Evolutionary conservation across 2,888 invertebrate genomes (phyloP).

Genomic region (Ophonus ardosiacus): DNA sequence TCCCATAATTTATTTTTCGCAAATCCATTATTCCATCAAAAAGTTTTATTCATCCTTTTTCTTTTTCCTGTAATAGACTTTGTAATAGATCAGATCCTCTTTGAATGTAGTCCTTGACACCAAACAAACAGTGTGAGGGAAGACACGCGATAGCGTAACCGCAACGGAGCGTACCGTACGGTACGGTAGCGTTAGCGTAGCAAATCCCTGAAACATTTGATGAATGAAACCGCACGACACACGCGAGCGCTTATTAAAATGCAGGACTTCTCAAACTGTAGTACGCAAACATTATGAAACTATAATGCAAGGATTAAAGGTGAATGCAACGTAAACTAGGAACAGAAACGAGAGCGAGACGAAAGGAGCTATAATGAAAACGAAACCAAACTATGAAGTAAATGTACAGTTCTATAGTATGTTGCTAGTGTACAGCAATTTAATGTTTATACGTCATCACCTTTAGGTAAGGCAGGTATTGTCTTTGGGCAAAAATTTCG

Average conservation of each 20-base stretch:
- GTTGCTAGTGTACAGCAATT: too few relatives aligned
- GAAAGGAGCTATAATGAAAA: neutral
- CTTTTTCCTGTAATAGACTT: neutral
- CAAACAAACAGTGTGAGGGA: neutral
- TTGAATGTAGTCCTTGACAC: neutral
- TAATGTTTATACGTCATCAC: too few relatives aligned
- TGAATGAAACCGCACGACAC: conserved; percentile 45
- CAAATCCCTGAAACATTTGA: conserved; percentile 25
- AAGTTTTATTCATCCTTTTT: neutral
- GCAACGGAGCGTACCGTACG: conserved; percentile 7
- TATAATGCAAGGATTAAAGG: conserved; percentile 6
- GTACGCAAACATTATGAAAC: conserved; percentile 12
- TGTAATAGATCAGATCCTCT: neutral
- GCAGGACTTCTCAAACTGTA: conserved; percentile 30
- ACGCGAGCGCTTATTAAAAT: conserved; percentile 32
- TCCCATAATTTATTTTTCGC: neutral
- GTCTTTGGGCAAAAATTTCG: too few relatives aligned
- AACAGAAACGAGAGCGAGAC: neutral
- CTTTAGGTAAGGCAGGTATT: too few relatives aligned
- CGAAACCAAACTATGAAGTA: too few relatives aligned
- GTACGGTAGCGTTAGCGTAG: conserved; percentile 6
- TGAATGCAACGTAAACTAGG: neutral
- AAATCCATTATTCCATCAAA: neutral
- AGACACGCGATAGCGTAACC: conserved; percentile 24
- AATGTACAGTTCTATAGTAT: too few relatives aligned